Conservation (phyloP, 2,113 vertebrate genomes). For the Syngnathus typhle region DNA sequence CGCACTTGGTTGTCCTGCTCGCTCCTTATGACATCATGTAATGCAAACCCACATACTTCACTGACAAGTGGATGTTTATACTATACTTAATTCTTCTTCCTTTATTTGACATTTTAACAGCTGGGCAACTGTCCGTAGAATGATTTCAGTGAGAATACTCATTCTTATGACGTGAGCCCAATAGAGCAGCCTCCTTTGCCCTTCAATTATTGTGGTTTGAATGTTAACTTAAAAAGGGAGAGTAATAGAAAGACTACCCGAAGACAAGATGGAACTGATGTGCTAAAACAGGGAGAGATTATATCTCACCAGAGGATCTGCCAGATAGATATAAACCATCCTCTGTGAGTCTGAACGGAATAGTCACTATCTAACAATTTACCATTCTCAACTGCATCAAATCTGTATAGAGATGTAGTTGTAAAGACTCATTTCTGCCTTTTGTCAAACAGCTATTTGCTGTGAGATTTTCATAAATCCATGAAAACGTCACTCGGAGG, state of each 20-base stretch:
- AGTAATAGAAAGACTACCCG: slow-evolving; percentile 10
- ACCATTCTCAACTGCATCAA: slow-evolving; percentile 43
- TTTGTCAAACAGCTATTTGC: slow-evolving; percentile 46
- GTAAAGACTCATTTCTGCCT: slow-evolving; percentile 31
- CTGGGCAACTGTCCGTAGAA: slow-evolving; percentile 55
- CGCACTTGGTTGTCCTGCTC: too few relatives aligned
- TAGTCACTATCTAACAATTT: slow-evolving; percentile 41
- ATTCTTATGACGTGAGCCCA: slow-evolving; percentile 63
- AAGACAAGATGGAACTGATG: slow-evolving; percentile 37
- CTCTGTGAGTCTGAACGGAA: slow-evolving; percentile 30
- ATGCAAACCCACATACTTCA: slow-evolving; percentile 9
- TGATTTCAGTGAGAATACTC: slow-evolving; percentile 58
- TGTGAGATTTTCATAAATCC: slow-evolving; percentile 47
- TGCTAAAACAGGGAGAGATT: slow-evolving; percentile 40
- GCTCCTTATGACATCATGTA: neutral
- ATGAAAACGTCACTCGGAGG: slow-evolving; percentile 39
- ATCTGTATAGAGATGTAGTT: slow-evolving; percentile 35
- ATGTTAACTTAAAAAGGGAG: slow-evolving; percentile 48
- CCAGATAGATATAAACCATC: slow-evolving; percentile 23
- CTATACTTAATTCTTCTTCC: slow-evolving; percentile 57
- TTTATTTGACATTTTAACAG: slow-evolving; percentile 67
- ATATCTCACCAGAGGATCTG: slow-evolving; percentile 33
- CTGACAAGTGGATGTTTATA: slow-evolving; percentile 35
- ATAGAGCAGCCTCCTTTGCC: slow-evolving; percentile 50
- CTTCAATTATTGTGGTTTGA: slow-evolving; percentile 35